Evolutionary conservation across 2,797 vertebrate genomes (phyloP).

Genomic region (Mus caroli): DNA sequence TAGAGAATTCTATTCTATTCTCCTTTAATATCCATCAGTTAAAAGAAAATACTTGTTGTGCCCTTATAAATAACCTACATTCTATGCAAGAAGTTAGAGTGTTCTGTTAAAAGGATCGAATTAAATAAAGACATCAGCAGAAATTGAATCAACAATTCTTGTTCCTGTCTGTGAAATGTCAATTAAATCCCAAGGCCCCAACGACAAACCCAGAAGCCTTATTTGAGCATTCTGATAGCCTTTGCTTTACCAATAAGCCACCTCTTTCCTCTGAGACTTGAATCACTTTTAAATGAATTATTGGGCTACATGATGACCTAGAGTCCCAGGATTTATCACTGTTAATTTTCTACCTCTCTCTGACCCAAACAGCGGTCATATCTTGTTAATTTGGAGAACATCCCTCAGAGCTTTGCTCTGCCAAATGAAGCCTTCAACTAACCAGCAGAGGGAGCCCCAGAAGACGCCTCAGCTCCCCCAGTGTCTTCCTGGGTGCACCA

Average conservation of each 20-base stretch:
- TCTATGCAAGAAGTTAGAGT: constrained; percentile 34
- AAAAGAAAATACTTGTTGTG: background rate
- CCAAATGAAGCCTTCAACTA: background rate
- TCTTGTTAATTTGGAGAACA: background rate
- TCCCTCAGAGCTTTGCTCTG: background rate
- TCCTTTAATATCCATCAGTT: constrained; percentile 42
- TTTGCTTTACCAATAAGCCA: constrained; percentile 7
- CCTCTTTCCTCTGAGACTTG: background rate
- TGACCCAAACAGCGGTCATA: background rate
- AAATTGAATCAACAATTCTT: constrained; percentile 38
- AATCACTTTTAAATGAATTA: constrained; percentile 52
- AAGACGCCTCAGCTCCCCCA: background rate
- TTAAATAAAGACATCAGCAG: constrained; percentile 62
- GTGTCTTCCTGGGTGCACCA: background rate
- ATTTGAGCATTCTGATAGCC: background rate
- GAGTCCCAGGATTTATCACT: background rate
- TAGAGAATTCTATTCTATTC: background rate
- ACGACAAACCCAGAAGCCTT: background rate
- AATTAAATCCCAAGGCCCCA: constrained; percentile 39
- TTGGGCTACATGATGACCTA: background rate
- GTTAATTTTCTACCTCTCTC: constrained; percentile 1
- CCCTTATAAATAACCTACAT: constrained; percentile 35
- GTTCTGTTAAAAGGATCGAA: constrained; percentile 52
- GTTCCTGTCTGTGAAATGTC: constrained; percentile 41
- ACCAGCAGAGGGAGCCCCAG: constrained; percentile 61